Conservation (phyloP, 2,888 invertebrate species). For the Podabrus alpinus region DNA sequence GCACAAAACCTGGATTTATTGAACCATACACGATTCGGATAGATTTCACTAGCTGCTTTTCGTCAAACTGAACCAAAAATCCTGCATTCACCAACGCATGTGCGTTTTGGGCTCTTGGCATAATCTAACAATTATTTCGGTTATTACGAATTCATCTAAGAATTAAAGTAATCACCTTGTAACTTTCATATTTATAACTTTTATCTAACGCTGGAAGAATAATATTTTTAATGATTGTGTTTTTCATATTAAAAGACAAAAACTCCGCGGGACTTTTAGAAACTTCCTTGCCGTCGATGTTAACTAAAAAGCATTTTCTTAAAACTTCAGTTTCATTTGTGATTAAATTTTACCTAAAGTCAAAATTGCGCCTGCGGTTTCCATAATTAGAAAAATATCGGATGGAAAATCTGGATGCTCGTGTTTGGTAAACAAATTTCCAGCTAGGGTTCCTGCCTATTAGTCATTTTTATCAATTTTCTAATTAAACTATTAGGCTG, state of each 20-base stretch:
- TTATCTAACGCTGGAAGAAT: conserved; percentile 56
- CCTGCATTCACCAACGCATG: conserved; percentile 75
- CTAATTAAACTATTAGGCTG: no score
- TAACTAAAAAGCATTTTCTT: conserved; percentile 39
- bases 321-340: background rate
- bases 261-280: conserved; percentile 34
- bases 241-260: conserved; percentile 30
- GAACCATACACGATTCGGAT: conserved; percentile 68
- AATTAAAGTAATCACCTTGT: conserved; percentile 52
- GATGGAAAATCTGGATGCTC: conserved; percentile 71
- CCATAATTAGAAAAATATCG: conserved; percentile 70
- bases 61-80: conserved; percentile 64
- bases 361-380: conserved; percentile 63
- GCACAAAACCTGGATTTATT: conserved; percentile 59
- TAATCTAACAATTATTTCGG: conserved; percentile 67
- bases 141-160: conserved; percentile 66
- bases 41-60: conserved; percentile 52
- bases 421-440: conserved; percentile 73
- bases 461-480: background rate
- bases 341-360: conserved; percentile 38
- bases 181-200: conserved; percentile 41
- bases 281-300: conserved; percentile 36
- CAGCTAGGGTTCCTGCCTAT: conserved; percentile 71
- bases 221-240: conserved; percentile 55
- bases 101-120: conserved; percentile 71